Evolutionary conservation across 30 jellyfish, hydroid and myxozoan genomes (phyloP).

Genomic region (Rhopilema esculentum): DNA sequence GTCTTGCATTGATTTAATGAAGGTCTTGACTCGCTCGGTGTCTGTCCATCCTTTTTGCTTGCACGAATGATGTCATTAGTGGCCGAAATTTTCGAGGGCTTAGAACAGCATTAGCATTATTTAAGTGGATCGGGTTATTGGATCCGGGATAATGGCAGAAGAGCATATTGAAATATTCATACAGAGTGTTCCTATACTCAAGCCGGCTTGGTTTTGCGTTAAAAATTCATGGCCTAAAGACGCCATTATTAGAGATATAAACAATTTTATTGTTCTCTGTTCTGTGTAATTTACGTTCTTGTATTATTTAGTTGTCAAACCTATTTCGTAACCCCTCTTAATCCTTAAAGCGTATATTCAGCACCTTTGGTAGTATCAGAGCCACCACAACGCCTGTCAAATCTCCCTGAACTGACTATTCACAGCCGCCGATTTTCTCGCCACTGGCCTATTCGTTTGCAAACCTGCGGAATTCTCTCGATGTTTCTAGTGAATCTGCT

Average conservation of each 20-base stretch:
- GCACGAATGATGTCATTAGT: conserved; percentile 34
- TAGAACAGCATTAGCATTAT: conserved; percentile 1
- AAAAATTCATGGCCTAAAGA: conserved; percentile 43
- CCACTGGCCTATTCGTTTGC: neutral
- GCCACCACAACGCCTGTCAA: neutral
- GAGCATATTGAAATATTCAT: conserved; percentile 19
- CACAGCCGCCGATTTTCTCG: no score
- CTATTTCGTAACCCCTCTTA: conserved; percentile 12
- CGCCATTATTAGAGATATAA: conserved; percentile 18
- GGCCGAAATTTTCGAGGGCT: conserved; percentile 24
- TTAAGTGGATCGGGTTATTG: conserved; percentile 39
- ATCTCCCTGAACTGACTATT: neutral
- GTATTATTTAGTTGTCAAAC: conserved; percentile 11
- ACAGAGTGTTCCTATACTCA: conserved; percentile 1
- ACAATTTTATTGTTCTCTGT: neutral
- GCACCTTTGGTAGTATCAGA: neutral
- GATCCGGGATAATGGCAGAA: conserved; percentile 14
- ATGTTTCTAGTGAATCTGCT: no score
- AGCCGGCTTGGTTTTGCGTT: conserved; percentile 34
- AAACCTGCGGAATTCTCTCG: neutral
- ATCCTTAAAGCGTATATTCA: conserved; percentile 6
- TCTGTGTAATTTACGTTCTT: neutral
- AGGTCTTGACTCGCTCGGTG: neutral
- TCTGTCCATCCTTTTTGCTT: neutral
- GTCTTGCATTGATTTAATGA: neutral